Evolutionary conservation across 2,113 vertebrate species (phyloP), one percentile per base, ranked within the genome.

Genomic region (Gobiocypris rarus): DNA sequence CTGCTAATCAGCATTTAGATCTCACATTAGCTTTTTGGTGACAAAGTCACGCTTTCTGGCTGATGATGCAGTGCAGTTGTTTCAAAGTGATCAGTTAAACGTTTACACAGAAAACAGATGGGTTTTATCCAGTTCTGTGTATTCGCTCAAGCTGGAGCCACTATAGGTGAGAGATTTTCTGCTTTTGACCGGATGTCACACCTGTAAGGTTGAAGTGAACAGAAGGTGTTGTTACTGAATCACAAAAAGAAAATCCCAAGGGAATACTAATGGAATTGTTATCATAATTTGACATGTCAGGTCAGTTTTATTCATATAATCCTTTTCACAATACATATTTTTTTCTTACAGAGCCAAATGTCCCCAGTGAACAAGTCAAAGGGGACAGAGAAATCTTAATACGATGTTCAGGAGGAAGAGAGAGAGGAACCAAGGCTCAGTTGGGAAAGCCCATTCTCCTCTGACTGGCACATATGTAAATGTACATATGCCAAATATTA

Each of bases 81-180:
- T 73, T 73, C 24, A 73, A 73, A 71, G 38, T 45, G 41, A 75
- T 52, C 43, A 50, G 9, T 50, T 74, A 24, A 74, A 14, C 14
- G 1, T 74, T 48, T 45, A 50, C n/a, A 26, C 71, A 50, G 8
- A 74, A 74, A 48, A 26, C 43, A 28, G 24, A 45, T 26, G 22
- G 2, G 15, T 74, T 74, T 28, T 50, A 48, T 24, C n/a, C 6
- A 48, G n/a, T 45, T 45, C 24, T 50, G 11, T 73, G 70, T 26
- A n/a, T 73, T 74, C 9, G 71, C n/a, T 50, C 7, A 50, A 50
- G 24, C 43, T 50, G 43, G 43, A 50, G 43, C 43, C 41, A 74
- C 71, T 50, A 54, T 54, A 70, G 67, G 67, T 70, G 43, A 50
- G 71, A 28, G 43, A 74, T 48, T 28, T 50, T 74, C 38, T 43